These are phyloP conservation scores for Cepaea hortensis DNA, from an alignment of 2,888 invertebrate genomes.

Conservation along the genomic window DNA sequence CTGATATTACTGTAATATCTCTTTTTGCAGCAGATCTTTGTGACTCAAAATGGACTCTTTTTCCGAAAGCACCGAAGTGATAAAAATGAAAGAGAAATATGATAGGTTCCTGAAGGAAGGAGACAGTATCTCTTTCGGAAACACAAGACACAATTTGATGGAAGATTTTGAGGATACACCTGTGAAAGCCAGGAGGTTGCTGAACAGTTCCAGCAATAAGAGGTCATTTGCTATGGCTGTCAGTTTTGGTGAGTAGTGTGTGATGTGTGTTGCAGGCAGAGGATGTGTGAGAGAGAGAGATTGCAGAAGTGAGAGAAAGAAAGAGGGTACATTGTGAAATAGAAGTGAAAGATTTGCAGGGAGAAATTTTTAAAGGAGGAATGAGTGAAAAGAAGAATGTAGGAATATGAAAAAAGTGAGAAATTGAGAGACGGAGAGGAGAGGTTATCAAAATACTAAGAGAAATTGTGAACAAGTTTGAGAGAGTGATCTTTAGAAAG, in stretches of 20 bases:
- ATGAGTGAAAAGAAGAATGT: no score
- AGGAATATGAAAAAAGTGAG: no score
- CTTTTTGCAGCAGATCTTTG: no score
- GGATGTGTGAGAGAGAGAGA: no score
- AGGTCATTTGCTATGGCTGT: background rate
- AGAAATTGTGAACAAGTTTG: no score
- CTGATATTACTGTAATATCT: background rate
- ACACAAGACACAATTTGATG: constrained; percentile 35
- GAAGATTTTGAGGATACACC: constrained; percentile 43
- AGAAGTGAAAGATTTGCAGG: no score
- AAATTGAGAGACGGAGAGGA: no score
- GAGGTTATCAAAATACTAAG: no score
- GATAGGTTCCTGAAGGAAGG: constrained; percentile 59
- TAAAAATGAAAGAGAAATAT: constrained; percentile 68
- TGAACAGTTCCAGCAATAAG: background rate
- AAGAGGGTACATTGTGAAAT: no score
- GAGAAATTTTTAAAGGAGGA: no score
- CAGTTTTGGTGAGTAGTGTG: background rate
- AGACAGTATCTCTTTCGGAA: constrained; percentile 5
- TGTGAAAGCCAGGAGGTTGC: background rate
- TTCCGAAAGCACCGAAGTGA: constrained; percentile 62
- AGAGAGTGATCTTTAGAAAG: no score
- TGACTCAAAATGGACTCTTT: constrained; percentile 52
- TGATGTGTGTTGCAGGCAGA: background rate
- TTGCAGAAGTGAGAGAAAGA: no score